phyloP scores from a whole-genome alignment of 2,888 invertebrate species.

The Argyra leucocephala region DNA sequence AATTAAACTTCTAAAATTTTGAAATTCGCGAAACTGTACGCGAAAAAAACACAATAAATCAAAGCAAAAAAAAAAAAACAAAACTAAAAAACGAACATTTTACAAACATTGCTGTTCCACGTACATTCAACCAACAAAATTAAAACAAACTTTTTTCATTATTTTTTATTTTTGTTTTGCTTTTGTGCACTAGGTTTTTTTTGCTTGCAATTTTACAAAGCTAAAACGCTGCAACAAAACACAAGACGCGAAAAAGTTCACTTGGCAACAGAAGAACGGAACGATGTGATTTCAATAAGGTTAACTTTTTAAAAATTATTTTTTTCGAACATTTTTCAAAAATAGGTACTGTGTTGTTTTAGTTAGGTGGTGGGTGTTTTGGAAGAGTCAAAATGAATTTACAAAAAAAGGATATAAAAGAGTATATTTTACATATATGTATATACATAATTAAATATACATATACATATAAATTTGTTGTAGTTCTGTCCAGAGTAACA shows the following conservation, averaged over 20 bases:
- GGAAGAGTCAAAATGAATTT: not conserved
- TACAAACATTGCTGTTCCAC: not conserved
- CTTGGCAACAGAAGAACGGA: not conserved
- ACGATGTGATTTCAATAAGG: not conserved
- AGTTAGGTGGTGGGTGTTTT: not conserved
- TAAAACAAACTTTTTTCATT: not conserved
- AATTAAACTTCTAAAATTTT: not conserved
- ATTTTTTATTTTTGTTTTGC: not conserved
- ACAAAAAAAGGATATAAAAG: not conserved
- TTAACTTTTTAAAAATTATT: no score
- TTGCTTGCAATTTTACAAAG: not conserved
- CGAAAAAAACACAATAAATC: not conserved
- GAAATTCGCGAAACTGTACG: conserved; percentile 6
- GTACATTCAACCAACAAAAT: no score
- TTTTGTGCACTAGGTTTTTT: no score
- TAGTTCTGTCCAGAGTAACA: no score
- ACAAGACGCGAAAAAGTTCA: not conserved
- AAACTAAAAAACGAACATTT: not conserved
- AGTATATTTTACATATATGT: not conserved
- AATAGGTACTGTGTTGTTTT: not conserved
- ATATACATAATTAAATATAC: not conserved
- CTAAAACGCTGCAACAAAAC: not conserved
- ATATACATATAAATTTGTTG: not conserved
- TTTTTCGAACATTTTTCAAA: not conserved
- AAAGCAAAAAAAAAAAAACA: not conserved